These are phyloP conservation scores for Tipula confusa DNA, from an alignment of 2,888 invertebrate genomes.

Conservation along the genomic window DNA sequence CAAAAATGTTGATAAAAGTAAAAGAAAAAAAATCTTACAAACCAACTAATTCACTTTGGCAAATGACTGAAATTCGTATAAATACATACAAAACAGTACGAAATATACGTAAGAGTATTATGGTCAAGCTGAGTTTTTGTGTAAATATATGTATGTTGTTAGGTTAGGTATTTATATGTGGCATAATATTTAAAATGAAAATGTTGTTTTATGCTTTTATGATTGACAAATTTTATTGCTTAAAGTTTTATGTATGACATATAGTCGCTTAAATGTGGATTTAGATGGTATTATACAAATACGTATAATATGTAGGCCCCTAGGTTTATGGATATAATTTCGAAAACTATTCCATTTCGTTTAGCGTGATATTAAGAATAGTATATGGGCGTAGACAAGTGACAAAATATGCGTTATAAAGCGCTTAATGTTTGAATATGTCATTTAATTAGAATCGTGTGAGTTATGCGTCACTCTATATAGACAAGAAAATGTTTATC, in stretches of 20 bases:
- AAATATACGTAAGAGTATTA: background rate
- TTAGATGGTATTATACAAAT: background rate
- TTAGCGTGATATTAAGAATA: background rate
- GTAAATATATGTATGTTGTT: background rate
- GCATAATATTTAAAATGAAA: slow-evolving; percentile 13
- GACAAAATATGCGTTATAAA: background rate
- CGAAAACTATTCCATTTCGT: background rate
- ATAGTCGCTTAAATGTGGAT: background rate
- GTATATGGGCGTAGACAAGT: background rate
- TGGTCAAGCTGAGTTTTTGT: slow-evolving; percentile 4
- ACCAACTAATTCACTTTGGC: slow-evolving; percentile 12
- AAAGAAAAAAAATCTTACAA: background rate
- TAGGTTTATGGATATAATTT: background rate
- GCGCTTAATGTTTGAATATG: background rate
- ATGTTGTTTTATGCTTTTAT: slow-evolving; percentile 15
- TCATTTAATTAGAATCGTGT: background rate
- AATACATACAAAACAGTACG: background rate
- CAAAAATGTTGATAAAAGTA: background rate
- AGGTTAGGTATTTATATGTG: background rate
- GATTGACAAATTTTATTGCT: slow-evolving; percentile 25
- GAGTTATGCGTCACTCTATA: too few species aligned
- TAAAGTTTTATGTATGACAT: background rate
- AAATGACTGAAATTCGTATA: background rate
- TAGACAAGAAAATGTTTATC: too few species aligned
- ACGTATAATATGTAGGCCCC: background rate